Conservation (phyloP, 2,113 vertebrate species). For the Sterna hirundo region DNA sequence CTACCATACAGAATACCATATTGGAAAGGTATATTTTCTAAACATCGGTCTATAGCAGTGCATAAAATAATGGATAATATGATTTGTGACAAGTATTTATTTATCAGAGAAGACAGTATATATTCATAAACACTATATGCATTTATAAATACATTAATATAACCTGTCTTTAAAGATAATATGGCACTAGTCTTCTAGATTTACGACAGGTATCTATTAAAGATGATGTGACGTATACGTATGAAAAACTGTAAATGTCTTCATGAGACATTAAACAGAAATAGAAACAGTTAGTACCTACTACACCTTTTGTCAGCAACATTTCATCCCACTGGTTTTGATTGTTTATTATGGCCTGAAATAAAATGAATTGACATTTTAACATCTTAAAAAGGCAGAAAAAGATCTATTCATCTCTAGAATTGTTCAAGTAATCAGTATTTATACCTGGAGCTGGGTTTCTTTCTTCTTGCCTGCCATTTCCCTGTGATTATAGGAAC, state of each 20-base stretch:
- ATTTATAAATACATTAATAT: neutral
- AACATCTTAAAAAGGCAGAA: neutral
- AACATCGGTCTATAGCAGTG: neutral
- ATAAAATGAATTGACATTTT: neutral
- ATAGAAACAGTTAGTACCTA: constrained; percentile 64
- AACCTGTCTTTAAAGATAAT: neutral
- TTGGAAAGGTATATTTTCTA: neutral
- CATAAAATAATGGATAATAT: neutral
- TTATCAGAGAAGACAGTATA: neutral
- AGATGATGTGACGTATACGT: neutral
- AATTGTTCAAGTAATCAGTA: neutral
- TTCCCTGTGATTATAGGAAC: neutral
- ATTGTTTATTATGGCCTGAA: constrained; percentile 52
- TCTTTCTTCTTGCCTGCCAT: constrained; percentile 77
- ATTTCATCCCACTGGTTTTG: constrained; percentile 76
- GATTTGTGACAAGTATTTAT: neutral
- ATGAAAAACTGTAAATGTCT: neutral
- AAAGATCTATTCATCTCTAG: neutral
- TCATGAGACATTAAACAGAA: neutral
- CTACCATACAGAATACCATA: neutral
- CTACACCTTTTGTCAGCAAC: constrained; percentile 71
- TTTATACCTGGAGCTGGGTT: constrained; percentile 72
- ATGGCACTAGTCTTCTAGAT: neutral
- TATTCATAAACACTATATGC: neutral
- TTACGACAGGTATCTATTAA: neutral